Percentiles rank a stretch among this genome's conserved stretches.
Conservation (phyloP, 2,797 vertebrate species). For the Danio albolineatus region DNA sequence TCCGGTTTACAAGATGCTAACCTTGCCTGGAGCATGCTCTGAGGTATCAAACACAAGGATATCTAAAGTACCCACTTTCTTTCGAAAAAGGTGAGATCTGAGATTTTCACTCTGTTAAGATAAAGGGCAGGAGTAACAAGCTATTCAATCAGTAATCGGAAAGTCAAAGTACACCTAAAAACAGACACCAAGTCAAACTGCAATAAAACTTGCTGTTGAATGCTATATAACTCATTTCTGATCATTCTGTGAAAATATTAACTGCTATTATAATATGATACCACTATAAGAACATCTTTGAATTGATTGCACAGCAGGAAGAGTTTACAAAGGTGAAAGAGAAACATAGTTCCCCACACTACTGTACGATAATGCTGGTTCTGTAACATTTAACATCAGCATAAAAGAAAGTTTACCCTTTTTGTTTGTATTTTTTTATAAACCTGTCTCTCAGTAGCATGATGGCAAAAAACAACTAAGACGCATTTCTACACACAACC, state of each 20-base stretch:
- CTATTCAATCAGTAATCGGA: neutral
- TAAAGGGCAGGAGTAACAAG: slow-evolving; percentile 3
- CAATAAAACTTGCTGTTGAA: neutral
- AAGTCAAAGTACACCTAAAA: slow-evolving; percentile 11
- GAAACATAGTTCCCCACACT: neutral
- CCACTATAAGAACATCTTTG: neutral
- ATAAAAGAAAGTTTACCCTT: neutral
- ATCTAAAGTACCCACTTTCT: slow-evolving; percentile 18
- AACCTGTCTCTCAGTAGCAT: neutral
- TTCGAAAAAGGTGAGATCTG: slow-evolving; percentile 24
- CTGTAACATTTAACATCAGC: neutral
- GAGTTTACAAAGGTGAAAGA: neutral
- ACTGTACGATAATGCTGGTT: neutral
- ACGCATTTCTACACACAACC: neutral
- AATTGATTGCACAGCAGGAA: neutral
- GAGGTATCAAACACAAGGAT: slow-evolving; percentile 45
- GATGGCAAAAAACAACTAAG: neutral
- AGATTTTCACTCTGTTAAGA: slow-evolving; percentile 12
- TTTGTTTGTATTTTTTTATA: too few relatives aligned
- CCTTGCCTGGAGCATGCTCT: slow-evolving; percentile 54
- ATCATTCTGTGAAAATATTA: neutral
- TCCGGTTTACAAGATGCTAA: slow-evolving; percentile 47
- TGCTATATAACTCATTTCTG: neutral
- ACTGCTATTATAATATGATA: neutral
- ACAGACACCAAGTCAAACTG: slow-evolving; percentile 23